Percentiles rank a stretch among this genome's conserved stretches.
Conservation (phyloP, 2,888 invertebrate species). For the Drepana falcataria region DNA sequence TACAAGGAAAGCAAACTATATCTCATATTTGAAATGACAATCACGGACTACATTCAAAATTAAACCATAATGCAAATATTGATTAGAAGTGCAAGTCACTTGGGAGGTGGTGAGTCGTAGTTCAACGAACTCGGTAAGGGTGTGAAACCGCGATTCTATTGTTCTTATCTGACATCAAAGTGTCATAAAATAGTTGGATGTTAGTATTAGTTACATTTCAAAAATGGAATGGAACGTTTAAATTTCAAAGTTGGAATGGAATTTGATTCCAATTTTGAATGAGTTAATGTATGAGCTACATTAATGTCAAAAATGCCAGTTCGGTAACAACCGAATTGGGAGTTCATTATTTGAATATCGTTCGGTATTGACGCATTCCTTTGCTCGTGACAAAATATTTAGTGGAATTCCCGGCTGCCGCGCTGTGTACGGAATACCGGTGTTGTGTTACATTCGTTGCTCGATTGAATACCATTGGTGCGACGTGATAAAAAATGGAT, state of each 20-base stretch:
- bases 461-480: slow-evolving; percentile 2
- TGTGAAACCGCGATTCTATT: slow-evolving; percentile 34
- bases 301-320: too few species aligned
- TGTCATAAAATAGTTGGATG: slow-evolving; percentile 12
- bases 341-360: too few species aligned
- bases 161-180: slow-evolving; percentile 45
- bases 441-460: slow-evolving; percentile 2
- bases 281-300: too few species aligned
- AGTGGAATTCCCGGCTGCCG: slow-evolving; percentile 10
- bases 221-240: too few species aligned
- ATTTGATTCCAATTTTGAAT: too few species aligned
- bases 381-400: slow-evolving; percentile 19
- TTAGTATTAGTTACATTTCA: slow-evolving; percentile 4
- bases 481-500: not conserved
- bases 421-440: slow-evolving; percentile 1
- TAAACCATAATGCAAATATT: slow-evolving; percentile 1
- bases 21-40: slow-evolving; percentile 32
- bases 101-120: slow-evolving; percentile 12
- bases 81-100: slow-evolving; percentile 14
- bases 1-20: too few species aligned
- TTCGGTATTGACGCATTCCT: not conserved
- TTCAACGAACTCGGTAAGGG: slow-evolving; percentile 46
- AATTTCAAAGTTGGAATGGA: too few species aligned
- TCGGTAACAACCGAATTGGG: too few species aligned
- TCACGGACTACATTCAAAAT: slow-evolving; percentile 19